These are phyloP conservation scores for Aphis gossypii DNA, from an alignment of 1,140 invertebrate genomes.

Conservation along the genomic window DNA sequence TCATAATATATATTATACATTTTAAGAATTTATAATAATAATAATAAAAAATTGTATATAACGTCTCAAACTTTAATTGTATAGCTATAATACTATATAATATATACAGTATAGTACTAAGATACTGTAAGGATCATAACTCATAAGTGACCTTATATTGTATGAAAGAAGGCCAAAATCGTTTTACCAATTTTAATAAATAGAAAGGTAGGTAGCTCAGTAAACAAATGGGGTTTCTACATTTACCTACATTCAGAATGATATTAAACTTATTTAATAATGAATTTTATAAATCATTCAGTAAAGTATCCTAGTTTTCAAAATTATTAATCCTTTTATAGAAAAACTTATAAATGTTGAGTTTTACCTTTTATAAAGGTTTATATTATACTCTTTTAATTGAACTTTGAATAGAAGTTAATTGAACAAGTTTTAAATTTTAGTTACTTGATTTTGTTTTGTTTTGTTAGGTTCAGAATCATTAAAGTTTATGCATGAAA, in stretches of 20 bases:
- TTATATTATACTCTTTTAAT: too few species aligned
- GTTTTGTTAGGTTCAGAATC: neutral
- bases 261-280: neutral
- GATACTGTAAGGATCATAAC: neutral
- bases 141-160: slow-evolving; percentile 1
- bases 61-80: slow-evolving; percentile 10
- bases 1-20: neutral
- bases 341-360: neutral
- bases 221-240: neutral
- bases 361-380: neutral
- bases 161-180: neutral
- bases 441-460: slow-evolving; percentile 2
- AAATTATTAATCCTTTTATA: neutral
- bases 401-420: neutral
- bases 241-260: neutral
- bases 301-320: neutral
- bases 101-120: neutral
- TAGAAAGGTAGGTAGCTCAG: neutral
- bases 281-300: slow-evolving; percentile 8
- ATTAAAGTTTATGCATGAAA: slow-evolving; percentile 5
- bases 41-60: neutral
- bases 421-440: slow-evolving; percentile 6
- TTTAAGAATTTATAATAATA: neutral
- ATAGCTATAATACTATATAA: neutral
- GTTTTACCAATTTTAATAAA: neutral